These are phyloP conservation scores for Microctenopoma lineatum DNA, from an alignment of 2,797 vertebrate genomes.

Conservation along the genomic window DNA sequence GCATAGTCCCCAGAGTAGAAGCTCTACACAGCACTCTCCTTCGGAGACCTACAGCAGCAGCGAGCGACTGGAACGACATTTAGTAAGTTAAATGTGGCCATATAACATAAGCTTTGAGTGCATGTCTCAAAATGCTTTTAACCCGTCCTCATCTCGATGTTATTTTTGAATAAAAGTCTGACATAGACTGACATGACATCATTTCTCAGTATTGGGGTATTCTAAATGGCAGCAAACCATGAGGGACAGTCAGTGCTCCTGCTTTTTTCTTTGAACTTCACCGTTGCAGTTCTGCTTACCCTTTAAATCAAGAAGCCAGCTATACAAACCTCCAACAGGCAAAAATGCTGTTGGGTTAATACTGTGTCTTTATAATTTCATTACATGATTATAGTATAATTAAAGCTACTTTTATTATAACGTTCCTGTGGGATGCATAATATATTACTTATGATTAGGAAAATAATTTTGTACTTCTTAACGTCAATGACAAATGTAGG, in stretches of 20 bases:
- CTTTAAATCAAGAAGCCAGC: constrained; percentile 4
- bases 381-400: background rate
- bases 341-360: background rate
- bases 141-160: background rate
- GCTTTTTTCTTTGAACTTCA: background rate
- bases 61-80: background rate
- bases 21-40: constrained; percentile 48
- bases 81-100: constrained; percentile 7
- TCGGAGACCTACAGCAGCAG: constrained; percentile 43
- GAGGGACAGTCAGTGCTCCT: background rate
- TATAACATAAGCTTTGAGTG: background rate
- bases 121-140: constrained; percentile 20
- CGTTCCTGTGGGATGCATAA: background rate
- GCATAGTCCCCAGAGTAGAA: constrained; percentile 57
- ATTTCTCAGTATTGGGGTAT: background rate
- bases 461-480: constrained; percentile 12
- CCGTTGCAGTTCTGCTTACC: background rate
- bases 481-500: background rate
- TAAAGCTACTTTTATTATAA: background rate
- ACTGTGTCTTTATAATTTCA: background rate
- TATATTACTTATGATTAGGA: background rate
- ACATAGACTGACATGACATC: constrained; percentile 2
- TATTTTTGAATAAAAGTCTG: constrained; percentile 19
- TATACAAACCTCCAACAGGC: background rate
- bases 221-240: constrained; percentile 16